Conservation (phyloP, 2,888 invertebrate genomes). For the Merodon equestris region DNA sequence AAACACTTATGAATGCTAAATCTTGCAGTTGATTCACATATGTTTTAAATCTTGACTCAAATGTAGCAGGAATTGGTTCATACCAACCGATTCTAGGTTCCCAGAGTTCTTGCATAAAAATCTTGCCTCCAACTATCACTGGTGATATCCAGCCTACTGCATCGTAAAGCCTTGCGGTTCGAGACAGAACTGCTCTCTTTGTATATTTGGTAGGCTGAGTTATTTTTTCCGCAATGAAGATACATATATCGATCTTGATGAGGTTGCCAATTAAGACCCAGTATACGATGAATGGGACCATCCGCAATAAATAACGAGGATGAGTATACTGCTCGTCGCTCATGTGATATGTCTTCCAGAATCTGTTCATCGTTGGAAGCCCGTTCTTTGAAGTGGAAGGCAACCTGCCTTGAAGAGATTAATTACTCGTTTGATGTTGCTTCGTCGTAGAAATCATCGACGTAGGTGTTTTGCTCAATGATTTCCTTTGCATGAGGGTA, state of each 20-base stretch:
- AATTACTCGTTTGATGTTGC: neutral
- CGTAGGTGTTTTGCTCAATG: neutral
- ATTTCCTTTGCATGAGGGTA: neutral
- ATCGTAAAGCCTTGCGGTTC: no score
- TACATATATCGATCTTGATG: neutral
- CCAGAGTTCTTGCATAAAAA: no score
- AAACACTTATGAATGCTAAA: neutral
- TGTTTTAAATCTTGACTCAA: neutral
- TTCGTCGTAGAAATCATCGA: neutral
- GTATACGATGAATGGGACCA: no score
- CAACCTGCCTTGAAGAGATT: no score
- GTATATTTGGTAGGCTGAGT: no score
- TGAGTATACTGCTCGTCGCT: no score
- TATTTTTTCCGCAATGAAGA: no score
- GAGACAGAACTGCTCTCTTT: no score
- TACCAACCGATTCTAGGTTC: neutral
- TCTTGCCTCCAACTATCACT: neutral
- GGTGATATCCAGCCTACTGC: neutral
- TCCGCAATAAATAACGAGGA: no score
- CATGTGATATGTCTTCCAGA: neutral
- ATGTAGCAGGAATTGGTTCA: neutral
- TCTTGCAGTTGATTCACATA: neutral
- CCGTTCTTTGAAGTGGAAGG: conserved; percentile 3
- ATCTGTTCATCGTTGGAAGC: neutral
- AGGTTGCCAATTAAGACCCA: no score